Percentiles rank a stretch among this genome's conserved stretches.
phyloP scores from a whole-genome alignment of 37 sponge, comb jelly and placozoan genomes.

The Cliona cf. orientalis region DNA sequence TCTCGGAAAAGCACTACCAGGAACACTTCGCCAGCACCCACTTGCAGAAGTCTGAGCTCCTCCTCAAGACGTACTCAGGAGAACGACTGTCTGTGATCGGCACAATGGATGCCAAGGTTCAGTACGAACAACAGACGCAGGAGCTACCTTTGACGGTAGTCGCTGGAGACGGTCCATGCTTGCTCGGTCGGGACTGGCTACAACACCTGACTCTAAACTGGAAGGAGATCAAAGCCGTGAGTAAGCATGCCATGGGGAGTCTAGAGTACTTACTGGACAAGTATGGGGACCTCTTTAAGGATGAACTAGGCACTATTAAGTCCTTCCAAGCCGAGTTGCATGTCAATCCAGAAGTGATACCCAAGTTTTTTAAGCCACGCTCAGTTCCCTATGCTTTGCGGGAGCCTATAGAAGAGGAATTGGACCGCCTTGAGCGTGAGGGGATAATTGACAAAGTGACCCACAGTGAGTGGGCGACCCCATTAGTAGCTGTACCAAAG shows the following conservation, averaged over 20 bases:
- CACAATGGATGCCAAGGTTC: no score
- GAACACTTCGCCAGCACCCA: conserved; percentile 1
- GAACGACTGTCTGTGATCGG: no score
- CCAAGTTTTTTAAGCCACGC: conserved; percentile 4
- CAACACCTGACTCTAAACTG: conserved; percentile 29
- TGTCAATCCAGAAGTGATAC: conserved; percentile 6
- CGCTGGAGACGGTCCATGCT: no score
- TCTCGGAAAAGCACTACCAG: no score
- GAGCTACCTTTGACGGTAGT: no score
- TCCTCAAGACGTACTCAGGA: conserved; percentile 22
- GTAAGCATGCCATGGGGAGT: no score
- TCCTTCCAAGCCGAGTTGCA: not conserved
- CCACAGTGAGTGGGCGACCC: conserved; percentile 48
- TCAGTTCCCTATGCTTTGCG: conserved; percentile 24
- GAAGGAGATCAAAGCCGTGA: not conserved
- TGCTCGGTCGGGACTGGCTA: no score
- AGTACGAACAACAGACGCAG: not conserved
- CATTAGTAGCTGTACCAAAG: conserved; percentile 40
- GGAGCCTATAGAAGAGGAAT: not conserved
- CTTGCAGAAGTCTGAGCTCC: not conserved
- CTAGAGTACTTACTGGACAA: conserved; percentile 1
- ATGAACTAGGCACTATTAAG: conserved; percentile 6
- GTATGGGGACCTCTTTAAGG: conserved; percentile 3
- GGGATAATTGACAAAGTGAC: not conserved
- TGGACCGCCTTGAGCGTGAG: not conserved